Percentiles rank a stretch among this genome's conserved stretches.
Evolutionary conservation across 2,888 invertebrate genomes (phyloP).

Genomic region (Rhopalosiphum nymphaeae): DNA sequence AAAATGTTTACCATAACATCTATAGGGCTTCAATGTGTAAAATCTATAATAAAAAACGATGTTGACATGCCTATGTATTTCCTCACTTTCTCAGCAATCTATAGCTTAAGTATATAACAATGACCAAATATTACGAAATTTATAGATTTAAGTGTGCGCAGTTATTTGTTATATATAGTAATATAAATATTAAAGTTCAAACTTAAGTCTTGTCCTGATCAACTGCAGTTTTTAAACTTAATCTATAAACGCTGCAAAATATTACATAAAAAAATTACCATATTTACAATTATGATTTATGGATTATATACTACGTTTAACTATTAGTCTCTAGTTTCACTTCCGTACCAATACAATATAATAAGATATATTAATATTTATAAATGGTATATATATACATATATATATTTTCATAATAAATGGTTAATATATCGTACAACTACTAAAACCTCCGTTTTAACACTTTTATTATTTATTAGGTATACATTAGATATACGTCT

Average conservation of each 20-base stretch:
- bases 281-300: background rate
- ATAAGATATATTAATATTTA: background rate
- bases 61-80: background rate
- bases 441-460: background rate
- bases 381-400: background rate
- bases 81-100: background rate
- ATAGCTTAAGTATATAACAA: background rate
- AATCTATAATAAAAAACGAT: background rate
- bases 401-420: background rate
- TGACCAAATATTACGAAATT: slow-evolving; percentile 35
- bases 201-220: background rate
- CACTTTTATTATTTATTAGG: background rate
- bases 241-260: background rate
- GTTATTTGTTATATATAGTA: background rate
- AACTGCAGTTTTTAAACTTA: background rate
- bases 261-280: background rate
- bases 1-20: background rate
- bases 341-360: background rate
- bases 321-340: background rate
- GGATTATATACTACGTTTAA: background rate
- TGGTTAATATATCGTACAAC: background rate
- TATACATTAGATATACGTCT: background rate
- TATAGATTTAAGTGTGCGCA: background rate
- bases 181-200: background rate
- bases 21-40: background rate